phyloP scores from a whole-genome alignment of 2,888 invertebrate genomes.

The Ommatoiulus sabulosus region DNA sequence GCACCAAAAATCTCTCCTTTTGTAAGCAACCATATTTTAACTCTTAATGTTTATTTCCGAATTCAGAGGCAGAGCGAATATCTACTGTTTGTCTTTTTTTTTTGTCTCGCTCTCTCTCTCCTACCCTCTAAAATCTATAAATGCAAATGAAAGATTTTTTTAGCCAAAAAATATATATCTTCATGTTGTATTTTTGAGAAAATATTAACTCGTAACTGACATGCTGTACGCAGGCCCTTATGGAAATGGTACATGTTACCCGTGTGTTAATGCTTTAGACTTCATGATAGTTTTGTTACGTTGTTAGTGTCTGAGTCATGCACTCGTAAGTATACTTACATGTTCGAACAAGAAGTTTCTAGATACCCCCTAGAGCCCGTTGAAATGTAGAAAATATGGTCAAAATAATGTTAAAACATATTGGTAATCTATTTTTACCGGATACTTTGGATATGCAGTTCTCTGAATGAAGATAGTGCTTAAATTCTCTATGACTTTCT shows the following conservation, averaged over 20 bases:
- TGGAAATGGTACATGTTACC: not conserved
- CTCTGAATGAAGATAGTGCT: too few species aligned
- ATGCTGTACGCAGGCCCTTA: not conserved
- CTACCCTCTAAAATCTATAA: constrained; percentile 9
- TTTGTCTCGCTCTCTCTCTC: not conserved
- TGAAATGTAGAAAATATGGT: too few species aligned
- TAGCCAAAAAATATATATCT: not conserved
- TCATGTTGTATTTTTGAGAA: not conserved
- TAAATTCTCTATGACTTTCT: too few species aligned
- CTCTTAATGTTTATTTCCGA: constrained; percentile 37
- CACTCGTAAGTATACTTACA: too few species aligned
- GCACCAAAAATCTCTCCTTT: not conserved
- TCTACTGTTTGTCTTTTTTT: constrained; percentile 15
- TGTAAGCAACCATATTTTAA: constrained; percentile 49
- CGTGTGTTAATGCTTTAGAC: not conserved
- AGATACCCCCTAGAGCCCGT: too few species aligned
- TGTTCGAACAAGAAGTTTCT: too few species aligned
- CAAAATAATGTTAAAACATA: too few species aligned
- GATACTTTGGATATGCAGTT: too few species aligned
- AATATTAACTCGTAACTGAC: not conserved
- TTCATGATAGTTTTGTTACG: not conserved
- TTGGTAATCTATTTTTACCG: too few species aligned
- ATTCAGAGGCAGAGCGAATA: not conserved
- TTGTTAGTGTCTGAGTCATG: too few species aligned
- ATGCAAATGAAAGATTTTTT: not conserved